Evolutionary conservation across 2,888 invertebrate species (phyloP).

Genomic region (Scelioninae gen. 1): DNA sequence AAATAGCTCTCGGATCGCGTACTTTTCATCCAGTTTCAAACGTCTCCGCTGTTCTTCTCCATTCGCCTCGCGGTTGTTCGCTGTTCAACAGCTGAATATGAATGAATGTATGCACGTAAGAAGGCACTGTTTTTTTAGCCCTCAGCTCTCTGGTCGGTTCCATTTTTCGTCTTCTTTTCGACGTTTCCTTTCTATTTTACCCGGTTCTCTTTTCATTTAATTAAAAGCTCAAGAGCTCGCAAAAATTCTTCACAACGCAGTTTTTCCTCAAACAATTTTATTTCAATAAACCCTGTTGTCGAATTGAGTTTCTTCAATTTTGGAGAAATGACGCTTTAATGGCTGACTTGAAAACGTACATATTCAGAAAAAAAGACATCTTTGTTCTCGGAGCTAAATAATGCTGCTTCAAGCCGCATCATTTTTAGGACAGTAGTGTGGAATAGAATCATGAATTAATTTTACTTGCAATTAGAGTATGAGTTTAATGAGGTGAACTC

Average conservation of each 20-base stretch:
- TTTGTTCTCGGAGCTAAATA: constrained; percentile 25
- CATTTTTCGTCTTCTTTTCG: constrained; percentile 65
- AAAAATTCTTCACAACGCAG: constrained; percentile 48
- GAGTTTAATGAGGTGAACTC: too few species aligned
- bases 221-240: constrained; percentile 65
- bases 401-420: constrained; percentile 23
- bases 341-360: constrained; percentile 27
- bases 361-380: constrained; percentile 15
- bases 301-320: constrained; percentile 58
- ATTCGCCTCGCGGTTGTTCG: too few species aligned
- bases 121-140: constrained; percentile 60
- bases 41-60: constrained; percentile 52
- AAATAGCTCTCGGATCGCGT: constrained; percentile 45
- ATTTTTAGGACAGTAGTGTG: constrained; percentile 12
- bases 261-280: constrained; percentile 44
- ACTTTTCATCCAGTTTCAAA: constrained; percentile 52
- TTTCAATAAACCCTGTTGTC: constrained; percentile 38
- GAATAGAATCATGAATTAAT: too few species aligned
- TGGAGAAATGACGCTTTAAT: constrained; percentile 33
- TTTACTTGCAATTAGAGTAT: too few species aligned
- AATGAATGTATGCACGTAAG: constrained; percentile 55
- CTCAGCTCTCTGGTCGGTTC: constrained; percentile 36
- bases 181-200: constrained; percentile 52
- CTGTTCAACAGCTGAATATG: constrained; percentile 38
- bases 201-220: constrained; percentile 57